Base-by-base conservation (phyloP, 2,888 invertebrate species). In the Acrocyrtus sp. region DNA sequence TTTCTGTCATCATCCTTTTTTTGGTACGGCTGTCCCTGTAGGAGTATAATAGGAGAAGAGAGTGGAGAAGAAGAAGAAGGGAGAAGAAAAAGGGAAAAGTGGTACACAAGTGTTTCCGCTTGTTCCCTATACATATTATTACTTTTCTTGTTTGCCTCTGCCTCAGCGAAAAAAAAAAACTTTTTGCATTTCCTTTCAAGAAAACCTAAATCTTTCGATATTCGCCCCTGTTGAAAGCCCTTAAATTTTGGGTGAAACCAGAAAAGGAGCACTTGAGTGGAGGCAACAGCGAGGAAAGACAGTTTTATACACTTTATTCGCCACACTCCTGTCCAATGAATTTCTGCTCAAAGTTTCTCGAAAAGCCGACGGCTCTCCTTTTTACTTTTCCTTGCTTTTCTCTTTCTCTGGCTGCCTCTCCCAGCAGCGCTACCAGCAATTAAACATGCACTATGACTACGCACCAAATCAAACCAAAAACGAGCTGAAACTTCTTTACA, bases 171-270 rank as follows among this genome's bases (percentile, higher is more conserved):
- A 39, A 39, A 12, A 39, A 39, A 39, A 39, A 39, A 39, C 6
- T 39, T 6, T n/a, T n/a, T n/a, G n/a, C n/a, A n/a, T n/a, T n/a
- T n/a, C n/a, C n/a, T n/a, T n/a, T n/a, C n/a, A n/a, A 12, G 6
- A 54, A 60, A 48, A 62, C 39, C 48, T 69, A 70, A 70, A 70
- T 63, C 63, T 62, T 70, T 70, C 62, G 51, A 62, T 70, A 63
- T 70, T 69, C 51, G 56, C 53, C 69, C n/a, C 47, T 69, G 61
- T 69, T 69, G 69, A 62, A 69, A 61, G 61, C 56, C 53, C 61
- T 70, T 70, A 57, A 70, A 70, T 62, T 70, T 57, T 56, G 17
- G 47, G 45, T 63, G 39, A 69, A 62, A 62, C 43, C 65, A 39
- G 19, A 53, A 47, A 53, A 22, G 15, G 61, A 61, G 62, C 47